Evolutionary conservation across 1,140 invertebrate genomes (phyloP), one percentile per base, ranked within the genome.

Genomic region (Lineus longissimus): DNA sequence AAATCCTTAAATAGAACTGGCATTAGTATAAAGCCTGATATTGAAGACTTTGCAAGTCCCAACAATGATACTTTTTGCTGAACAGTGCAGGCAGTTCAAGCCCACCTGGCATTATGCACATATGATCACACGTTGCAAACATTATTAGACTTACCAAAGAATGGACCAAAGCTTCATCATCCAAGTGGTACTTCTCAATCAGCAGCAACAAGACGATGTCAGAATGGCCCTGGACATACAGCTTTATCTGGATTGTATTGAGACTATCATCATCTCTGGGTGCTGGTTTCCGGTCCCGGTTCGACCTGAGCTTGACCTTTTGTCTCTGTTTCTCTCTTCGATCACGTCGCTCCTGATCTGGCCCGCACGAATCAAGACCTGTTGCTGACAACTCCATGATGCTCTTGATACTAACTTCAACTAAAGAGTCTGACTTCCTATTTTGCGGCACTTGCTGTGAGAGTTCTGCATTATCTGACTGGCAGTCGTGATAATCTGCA

Each of bases 151-250:
- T 67, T 57, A 73, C 72, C 65, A 73, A 33, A 51, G 62, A 58
- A 23, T 56, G 59, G 23, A 73, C 58, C 13, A 61, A 59, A 7
- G 25, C 59, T 41, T 67, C 51, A 45, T 66, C 59, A 58, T 58
- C 59, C 15, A 45, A 41, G 9, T 30, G 22, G 22, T 23, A 47
- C 23, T 64, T 63, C 1, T 68, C 68, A 47, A 76, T n/a, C 31
- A 76, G 59, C 25, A 76, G 31, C 31, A 76, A 54, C 9, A 74
- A 55, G 45, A 72, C 63, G 25, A 71, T 73, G 56, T 76, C 72
- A 43, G 72, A 69, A 41, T 74, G 72, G 55, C 72, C 69, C 61
- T 76, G 74, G 33, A 71, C 61, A 62, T 76, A 76, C 54, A 76
- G 57, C 27, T 61, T 64, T 57, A 73, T 36, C 58, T 59, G 58